Conservation (phyloP, 2,113 vertebrate genomes). For the Thomomys bottae region DNA sequence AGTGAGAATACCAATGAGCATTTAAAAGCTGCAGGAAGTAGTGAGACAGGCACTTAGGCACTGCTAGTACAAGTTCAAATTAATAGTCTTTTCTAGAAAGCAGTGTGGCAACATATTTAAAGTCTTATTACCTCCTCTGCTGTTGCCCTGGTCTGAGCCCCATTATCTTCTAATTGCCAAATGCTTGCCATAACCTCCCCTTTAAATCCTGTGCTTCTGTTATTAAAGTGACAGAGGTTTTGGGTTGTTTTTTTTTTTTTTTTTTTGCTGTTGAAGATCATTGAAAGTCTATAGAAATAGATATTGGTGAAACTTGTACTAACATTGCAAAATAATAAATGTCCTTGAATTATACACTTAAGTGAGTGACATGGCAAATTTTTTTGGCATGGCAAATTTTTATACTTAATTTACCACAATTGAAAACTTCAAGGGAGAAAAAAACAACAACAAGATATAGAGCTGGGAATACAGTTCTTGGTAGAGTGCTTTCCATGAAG, state of each 20-base stretch:
- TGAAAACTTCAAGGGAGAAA: not conserved
- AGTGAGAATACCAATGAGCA: constrained; percentile 56
- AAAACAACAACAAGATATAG: not conserved
- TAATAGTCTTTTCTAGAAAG: constrained; percentile 41
- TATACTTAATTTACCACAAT: constrained; percentile 2
- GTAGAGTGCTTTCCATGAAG: not conserved
- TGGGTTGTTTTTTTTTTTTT: no score
- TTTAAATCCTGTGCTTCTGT: not conserved
- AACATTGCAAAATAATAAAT: constrained; percentile 18
- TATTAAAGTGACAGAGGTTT: constrained; percentile 32
- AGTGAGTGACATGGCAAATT: constrained; percentile 32
- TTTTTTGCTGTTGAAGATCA: constrained; percentile 41
- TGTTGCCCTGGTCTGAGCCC: not conserved
- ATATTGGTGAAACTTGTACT: not conserved
- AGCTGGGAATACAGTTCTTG: not conserved
- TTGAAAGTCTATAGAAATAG: constrained; percentile 43
- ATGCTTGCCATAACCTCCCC: not conserved
- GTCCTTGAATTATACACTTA: not conserved
- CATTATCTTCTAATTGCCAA: not conserved
- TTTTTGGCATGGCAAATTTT: constrained; percentile 16
- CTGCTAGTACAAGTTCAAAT: constrained; percentile 12
- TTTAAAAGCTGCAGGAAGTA: constrained; percentile 45
- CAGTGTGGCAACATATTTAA: not conserved
- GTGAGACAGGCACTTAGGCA: constrained; percentile 44
- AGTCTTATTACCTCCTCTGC: not conserved